Evolutionary conservation across 2,888 invertebrate genomes (phyloP), one percentile per base, ranked within the genome.

Genomic region (Mesorhabditis spiculigera): DNA sequence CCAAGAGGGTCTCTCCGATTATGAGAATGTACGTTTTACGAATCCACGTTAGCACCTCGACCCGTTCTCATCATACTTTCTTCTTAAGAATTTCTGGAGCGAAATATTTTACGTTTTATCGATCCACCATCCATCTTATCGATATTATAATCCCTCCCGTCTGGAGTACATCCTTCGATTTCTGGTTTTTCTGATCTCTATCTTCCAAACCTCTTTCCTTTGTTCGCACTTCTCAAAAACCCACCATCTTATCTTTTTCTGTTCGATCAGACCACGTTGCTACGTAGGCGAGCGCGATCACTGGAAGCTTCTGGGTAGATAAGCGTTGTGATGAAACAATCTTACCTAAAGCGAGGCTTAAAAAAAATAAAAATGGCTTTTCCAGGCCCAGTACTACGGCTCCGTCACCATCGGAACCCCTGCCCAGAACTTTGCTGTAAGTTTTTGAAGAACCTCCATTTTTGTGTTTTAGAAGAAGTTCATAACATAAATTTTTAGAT

Each of bases 391-490:
- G 79, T 89, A 89, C 81, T 89, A 87, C 84, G 89, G 89, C 63
- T 85, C 79, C 61, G 88, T 89, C 68, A 76, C 81, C 13, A 88
- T 89, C 66, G 89, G 89, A 71, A 88, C 88, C 5, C 89, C 89
- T 8, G 80, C 86, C 43, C 89, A 89, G 81, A 76, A 78, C 42
- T 89, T 89, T 84, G 87, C 87, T 58, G 96, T 50, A n/a, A 50
- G 58, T 50, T 50, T 50, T 50, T 28, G 1, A 28, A 28, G 1
- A 28, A 28, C 28, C 28, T 28, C 28, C 28, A 28, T 28, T 28
- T 28, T 28, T 28, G 28, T 28, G 28, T 28, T 28, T 28, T 28
- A 28, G 28, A 28, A 28, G 3, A 28, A 28, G 28, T 3, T 28
- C 16, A 10, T 42, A 45, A 10, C 43, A 2, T n/a, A 41, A 43